Conservation (phyloP, 2,888 invertebrate genomes). For the Gisinianus flammeolus region DNA sequence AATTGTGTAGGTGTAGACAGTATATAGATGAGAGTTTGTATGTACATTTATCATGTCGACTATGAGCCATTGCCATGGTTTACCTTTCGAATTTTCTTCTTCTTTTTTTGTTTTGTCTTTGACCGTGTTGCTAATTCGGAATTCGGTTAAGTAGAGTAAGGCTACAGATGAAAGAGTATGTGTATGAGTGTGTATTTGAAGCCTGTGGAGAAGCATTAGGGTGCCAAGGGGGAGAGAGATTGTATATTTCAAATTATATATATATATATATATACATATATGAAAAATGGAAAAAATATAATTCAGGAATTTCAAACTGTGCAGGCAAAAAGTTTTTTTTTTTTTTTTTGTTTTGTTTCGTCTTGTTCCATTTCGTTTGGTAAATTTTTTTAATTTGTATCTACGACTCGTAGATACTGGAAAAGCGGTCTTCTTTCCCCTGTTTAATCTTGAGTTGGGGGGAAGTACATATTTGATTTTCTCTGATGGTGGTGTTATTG, state of each 20-base stretch:
- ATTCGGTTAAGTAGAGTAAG: conserved; percentile 7
- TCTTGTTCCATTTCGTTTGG: not conserved
- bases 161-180: not conserved
- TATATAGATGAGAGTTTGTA: too few species aligned
- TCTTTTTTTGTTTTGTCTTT: not conserved
- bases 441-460: not conserved
- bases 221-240: not conserved
- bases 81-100: not conserved
- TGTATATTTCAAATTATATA: not conserved
- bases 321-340: not conserved
- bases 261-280: not conserved
- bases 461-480: not conserved
- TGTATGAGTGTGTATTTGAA: too few species aligned
- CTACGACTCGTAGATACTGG: not conserved
- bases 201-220: not conserved
- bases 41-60: too few species aligned
- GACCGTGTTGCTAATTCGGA: not conserved
- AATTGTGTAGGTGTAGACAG: not conserved
- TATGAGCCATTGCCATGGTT: not conserved
- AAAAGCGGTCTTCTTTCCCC: not conserved
- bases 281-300: not conserved
- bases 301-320: too few species aligned
- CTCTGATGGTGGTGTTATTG: not conserved
- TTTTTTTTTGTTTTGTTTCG: not conserved
- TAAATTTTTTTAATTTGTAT: not conserved